These are phyloP conservation scores for Syngnathoides biaculeatus DNA, from an alignment of 2,113 vertebrate genomes.

Conservation along the genomic window DNA sequence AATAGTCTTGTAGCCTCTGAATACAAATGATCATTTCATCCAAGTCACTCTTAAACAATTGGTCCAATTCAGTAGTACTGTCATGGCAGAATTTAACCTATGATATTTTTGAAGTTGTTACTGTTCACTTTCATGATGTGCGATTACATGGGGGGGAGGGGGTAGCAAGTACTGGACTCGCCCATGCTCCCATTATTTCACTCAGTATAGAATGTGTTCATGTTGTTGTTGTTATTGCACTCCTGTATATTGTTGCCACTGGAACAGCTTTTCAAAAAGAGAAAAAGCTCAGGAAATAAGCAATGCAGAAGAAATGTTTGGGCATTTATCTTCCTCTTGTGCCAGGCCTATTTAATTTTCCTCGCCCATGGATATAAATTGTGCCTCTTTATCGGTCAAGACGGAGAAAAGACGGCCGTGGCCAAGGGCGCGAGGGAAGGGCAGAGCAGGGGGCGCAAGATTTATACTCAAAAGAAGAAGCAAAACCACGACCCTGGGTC, in stretches of 20 bases:
- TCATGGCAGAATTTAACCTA: no score
- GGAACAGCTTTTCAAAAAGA: background rate
- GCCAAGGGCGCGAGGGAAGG: conserved; percentile 49
- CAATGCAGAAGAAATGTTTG: conserved; percentile 7
- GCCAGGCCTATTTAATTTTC: conserved; percentile 63
- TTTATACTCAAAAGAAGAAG: conserved; percentile 50
- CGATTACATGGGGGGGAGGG: background rate
- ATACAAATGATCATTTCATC: no score
- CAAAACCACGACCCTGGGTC: conserved; percentile 57
- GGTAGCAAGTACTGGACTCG: background rate
- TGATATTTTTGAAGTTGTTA: background rate
- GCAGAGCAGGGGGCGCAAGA: conserved; percentile 37
- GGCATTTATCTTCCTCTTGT: conserved; percentile 60
- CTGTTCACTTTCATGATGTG: background rate
- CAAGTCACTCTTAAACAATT: no score
- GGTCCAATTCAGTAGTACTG: no score
- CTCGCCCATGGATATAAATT: conserved; percentile 55
- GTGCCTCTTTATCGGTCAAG: conserved; percentile 57
- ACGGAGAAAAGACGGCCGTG: conserved; percentile 45
- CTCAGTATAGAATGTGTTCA: background rate
- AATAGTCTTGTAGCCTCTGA: no score
- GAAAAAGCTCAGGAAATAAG: conserved; percentile 25
- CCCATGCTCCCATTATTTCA: background rate
- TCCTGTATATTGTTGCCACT: background rate
- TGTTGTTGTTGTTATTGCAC: background rate